Conservation (phyloP, 1,140 invertebrate genomes). For the Oppia nitens region DNA sequence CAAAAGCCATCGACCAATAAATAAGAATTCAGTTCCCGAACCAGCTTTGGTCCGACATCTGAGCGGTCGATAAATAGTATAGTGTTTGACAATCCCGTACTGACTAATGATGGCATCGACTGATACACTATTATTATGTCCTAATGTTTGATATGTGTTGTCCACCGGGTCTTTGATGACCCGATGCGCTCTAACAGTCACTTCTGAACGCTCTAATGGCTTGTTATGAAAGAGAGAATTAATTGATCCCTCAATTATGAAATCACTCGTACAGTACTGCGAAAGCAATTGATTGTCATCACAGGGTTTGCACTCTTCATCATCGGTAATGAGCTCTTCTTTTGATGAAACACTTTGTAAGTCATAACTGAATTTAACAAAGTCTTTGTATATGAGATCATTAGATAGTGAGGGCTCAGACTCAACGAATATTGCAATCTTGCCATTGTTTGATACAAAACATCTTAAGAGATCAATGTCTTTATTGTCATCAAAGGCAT, state of each 20-base stretch:
- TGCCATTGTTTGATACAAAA: conserved; percentile 45
- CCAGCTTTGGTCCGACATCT: conserved; percentile 50
- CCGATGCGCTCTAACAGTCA: conserved; percentile 46
- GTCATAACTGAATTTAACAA: conserved; percentile 47
- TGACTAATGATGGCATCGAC: conserved; percentile 1
- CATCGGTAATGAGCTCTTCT: conserved; percentile 34
- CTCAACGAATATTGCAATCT: conserved; percentile 54
- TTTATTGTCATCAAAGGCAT: conserved; percentile 41
- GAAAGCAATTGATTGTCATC: conserved; percentile 50
- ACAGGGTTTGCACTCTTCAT: conserved; percentile 56
- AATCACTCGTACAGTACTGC: conserved; percentile 58
- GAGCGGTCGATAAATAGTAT: conserved; percentile 35
- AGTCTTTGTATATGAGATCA: conserved; percentile 23
- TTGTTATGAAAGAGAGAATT: conserved; percentile 41
- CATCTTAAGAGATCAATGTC: conserved; percentile 33
- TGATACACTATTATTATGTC: neutral
- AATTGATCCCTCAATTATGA: conserved; percentile 49
- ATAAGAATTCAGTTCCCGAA: conserved; percentile 48
- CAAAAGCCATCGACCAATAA: conserved; percentile 53
- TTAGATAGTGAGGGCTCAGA: conserved; percentile 25
- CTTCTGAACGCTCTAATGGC: conserved; percentile 43
- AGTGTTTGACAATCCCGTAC: conserved; percentile 13
- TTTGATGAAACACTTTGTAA: conserved; percentile 37
- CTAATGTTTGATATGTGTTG: neutral
- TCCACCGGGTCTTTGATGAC: conserved; percentile 33